Evolutionary conservation across 1,140 invertebrate species (phyloP).

Genomic region (Lasioglossum baleicum): DNA sequence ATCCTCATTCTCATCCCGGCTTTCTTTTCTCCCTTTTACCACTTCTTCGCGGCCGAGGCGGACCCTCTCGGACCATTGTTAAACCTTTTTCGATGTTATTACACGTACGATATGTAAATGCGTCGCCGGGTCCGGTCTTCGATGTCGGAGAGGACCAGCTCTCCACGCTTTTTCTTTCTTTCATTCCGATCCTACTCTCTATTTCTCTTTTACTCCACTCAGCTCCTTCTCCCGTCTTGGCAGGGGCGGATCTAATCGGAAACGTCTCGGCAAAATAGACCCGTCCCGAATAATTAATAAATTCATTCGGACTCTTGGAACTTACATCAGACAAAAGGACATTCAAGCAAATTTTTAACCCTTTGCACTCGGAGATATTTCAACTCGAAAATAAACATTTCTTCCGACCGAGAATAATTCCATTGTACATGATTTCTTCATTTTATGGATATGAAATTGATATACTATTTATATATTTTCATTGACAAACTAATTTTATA

Average conservation of each 20-base stretch:
- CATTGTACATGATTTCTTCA: no score
- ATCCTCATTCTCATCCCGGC: conserved; percentile 2
- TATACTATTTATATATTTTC: no score
- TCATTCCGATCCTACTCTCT: conserved; percentile 51
- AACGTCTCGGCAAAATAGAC: conserved; percentile 11
- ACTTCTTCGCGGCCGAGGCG: conserved; percentile 30
- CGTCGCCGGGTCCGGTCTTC: conserved; percentile 60
- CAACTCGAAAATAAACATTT: no score
- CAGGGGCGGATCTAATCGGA: conserved; percentile 58
- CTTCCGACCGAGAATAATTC: no score
- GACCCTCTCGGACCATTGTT: conserved; percentile 57
- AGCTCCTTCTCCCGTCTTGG: conserved; percentile 48
- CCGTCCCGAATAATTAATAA: not conserved
- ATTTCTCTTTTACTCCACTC: conserved; percentile 45
- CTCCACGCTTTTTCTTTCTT: conserved; percentile 51
- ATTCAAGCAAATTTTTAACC: no score
- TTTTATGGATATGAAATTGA: no score
- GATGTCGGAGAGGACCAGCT: conserved; percentile 61
- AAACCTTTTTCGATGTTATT: conserved; percentile 68
- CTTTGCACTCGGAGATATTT: no score
- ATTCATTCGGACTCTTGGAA: conserved; percentile 6
- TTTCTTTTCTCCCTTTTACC: conserved; percentile 13
- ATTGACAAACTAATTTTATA: no score
- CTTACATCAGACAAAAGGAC: not conserved
- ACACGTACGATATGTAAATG: conserved; percentile 68